Evolutionary conservation across 1,140 invertebrate species (phyloP).

Genomic region (Drosophila persimilis): DNA sequence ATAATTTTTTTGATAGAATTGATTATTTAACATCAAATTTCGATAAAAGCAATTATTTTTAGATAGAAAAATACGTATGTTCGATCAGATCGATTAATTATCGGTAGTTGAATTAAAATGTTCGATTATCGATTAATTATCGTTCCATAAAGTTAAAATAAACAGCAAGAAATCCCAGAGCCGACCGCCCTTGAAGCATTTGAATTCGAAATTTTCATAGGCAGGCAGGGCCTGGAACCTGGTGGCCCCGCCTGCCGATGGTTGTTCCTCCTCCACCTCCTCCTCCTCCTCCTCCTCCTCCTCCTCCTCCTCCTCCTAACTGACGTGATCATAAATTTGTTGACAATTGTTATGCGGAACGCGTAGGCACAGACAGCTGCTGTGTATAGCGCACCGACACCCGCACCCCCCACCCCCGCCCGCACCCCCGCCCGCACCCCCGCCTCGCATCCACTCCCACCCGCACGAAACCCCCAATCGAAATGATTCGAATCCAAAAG

Average conservation of each 20-base stretch:
- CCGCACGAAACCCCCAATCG: conserved; percentile 8
- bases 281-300: no score
- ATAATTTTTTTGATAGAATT: no score
- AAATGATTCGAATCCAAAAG: conserved; percentile 11
- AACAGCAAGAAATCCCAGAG: no score
- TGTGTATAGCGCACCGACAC: conserved; percentile 30
- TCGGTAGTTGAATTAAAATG: no score
- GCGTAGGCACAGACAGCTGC: conserved; percentile 54
- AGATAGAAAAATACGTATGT: no score
- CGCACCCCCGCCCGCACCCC: conserved; percentile 21
- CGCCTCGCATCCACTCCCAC: not conserved
- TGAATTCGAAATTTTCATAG: conserved; percentile 52
- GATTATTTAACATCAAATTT: no score
- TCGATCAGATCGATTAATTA: no score
- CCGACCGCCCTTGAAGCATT: conserved; percentile 5
- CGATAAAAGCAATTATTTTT: no score
- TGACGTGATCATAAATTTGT: conserved; percentile 80
- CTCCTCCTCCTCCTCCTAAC: conserved; percentile 6
- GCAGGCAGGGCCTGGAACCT: conserved; percentile 15
- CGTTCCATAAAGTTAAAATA: no score
- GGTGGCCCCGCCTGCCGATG: no score
- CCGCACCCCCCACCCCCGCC: conserved; percentile 23
- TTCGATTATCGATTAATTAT: no score
- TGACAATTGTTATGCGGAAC: conserved; percentile 78
- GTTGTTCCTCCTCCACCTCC: no score